These are phyloP conservation scores for Julus scanicus DNA, from an alignment of 2,888 invertebrate species.

Conservation along the genomic window DNA sequence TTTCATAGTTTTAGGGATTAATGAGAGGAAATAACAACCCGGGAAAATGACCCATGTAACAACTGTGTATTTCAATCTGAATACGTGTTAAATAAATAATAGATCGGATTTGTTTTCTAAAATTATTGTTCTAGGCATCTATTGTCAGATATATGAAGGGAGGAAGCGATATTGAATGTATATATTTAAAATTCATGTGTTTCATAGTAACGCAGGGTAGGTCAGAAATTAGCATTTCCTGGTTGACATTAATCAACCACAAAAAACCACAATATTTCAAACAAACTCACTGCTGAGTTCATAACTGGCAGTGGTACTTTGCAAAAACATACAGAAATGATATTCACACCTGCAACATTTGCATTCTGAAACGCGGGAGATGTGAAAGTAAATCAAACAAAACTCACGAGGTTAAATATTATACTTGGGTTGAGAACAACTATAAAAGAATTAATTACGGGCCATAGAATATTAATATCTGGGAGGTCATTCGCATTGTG, in stretches of 20 bases:
- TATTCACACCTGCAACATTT: conserved; percentile 13
- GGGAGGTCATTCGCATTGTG: conserved; percentile 6
- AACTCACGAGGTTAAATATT: background rate
- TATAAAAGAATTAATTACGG: conserved; percentile 23
- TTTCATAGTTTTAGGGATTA: background rate
- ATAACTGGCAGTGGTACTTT: background rate
- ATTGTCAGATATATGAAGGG: background rate
- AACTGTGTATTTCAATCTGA: background rate
- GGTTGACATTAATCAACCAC: background rate
- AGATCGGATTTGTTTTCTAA: background rate
- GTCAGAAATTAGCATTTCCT: background rate
- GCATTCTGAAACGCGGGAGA: background rate
- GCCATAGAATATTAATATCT: conserved; percentile 6
- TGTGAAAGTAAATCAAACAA: conserved; percentile 18
- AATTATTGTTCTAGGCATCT: conserved; percentile 9
- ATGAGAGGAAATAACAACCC: background rate
- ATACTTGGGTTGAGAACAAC: background rate
- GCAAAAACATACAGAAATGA: background rate
- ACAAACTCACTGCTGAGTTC: background rate
- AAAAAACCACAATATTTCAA: background rate
- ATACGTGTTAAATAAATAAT: background rate
- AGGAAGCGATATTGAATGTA: background rate
- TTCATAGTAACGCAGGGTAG: background rate
- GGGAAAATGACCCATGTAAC: background rate
- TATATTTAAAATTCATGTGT: background rate